A percentile compares a stretch with the other conserved stretches of the same genome.
These are phyloP conservation scores for Probosciger aterrimus DNA, from an alignment of 2,113 vertebrate genomes.

Conservation along the genomic window DNA sequence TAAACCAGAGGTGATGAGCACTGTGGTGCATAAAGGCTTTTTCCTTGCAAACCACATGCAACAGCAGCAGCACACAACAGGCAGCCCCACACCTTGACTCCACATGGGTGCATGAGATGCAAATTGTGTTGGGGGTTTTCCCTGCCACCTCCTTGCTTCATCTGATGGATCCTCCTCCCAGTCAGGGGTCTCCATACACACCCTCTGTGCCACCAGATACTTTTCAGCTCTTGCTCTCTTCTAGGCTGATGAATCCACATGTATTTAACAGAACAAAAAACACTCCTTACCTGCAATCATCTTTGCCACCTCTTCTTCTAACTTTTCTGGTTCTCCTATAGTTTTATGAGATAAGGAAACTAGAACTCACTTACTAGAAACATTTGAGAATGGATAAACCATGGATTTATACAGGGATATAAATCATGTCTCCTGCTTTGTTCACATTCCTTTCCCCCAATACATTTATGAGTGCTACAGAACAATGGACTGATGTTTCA, in stretches of 20 bases:
- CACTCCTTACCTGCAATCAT: neutral
- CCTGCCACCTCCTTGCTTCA: neutral
- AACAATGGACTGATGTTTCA: neutral
- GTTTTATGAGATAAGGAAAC: neutral
- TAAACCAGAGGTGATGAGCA: fast-evolving
- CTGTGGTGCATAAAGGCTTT: neutral
- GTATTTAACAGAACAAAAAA: neutral
- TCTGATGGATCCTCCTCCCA: neutral
- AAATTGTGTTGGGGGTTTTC: neutral
- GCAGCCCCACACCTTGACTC: fast-evolving
- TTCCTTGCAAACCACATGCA: neutral
- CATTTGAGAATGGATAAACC: neutral
- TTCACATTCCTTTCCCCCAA: neutral
- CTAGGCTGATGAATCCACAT: neutral
- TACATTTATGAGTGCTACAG: neutral
- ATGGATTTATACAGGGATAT: neutral
- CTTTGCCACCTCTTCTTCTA: neutral
- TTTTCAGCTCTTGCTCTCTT: neutral
- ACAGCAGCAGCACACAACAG: neutral
- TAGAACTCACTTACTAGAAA: neutral
- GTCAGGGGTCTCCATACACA: neutral
- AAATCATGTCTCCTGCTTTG: neutral
- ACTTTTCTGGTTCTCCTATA: neutral
- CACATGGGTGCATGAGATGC: fast-evolving
- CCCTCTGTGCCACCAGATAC: neutral